Percentiles rank a stretch among this genome's conserved stretches.
These are phyloP conservation scores for Dryocosmus kuriphilus DNA, from an alignment of 2,888 invertebrate genomes.

Conservation along the genomic window DNA sequence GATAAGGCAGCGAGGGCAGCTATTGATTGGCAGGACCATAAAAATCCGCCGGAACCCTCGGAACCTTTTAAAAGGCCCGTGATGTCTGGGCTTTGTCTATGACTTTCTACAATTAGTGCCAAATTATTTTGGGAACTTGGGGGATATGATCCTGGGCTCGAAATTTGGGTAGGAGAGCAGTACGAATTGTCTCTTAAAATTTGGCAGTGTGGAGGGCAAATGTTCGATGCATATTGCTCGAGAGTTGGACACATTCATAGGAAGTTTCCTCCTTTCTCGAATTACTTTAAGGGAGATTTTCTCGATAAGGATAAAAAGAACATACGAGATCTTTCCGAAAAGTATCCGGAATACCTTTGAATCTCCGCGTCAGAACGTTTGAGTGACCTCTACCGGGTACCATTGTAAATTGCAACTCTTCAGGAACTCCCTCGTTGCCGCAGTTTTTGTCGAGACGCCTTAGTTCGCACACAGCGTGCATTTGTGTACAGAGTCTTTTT, in stretches of 20 bases:
- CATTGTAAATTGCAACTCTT: too few relatives aligned
- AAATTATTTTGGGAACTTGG: slow-evolving; percentile 98
- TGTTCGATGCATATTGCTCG: slow-evolving; percentile 95
- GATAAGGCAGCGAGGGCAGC: slow-evolving; percentile 96
- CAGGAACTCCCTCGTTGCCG: too few relatives aligned
- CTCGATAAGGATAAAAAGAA: slow-evolving; percentile 80
- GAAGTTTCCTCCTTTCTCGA: slow-evolving; percentile 92
- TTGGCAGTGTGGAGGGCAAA: slow-evolving; percentile 97
- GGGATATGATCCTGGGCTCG: slow-evolving; percentile 92
- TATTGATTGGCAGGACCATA: slow-evolving; percentile 95
- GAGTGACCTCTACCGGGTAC: too few relatives aligned
- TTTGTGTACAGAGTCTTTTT: too few relatives aligned
- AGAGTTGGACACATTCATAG: slow-evolving; percentile 94
- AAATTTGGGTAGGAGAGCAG: slow-evolving; percentile 99
- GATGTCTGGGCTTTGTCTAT: slow-evolving; percentile 99
- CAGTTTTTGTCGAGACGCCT: too few relatives aligned
- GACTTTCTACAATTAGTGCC: slow-evolving; percentile 94
- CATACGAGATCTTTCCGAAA: too few relatives aligned
- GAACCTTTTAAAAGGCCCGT: slow-evolving; percentile 94
- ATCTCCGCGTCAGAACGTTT: too few relatives aligned
- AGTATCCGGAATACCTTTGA: too few relatives aligned
- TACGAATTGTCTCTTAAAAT: slow-evolving; percentile 98
- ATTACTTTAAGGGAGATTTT: slow-evolving; percentile 94
- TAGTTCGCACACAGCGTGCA: too few relatives aligned
- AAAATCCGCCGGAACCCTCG: slow-evolving; percentile 86